Evolutionary conservation across 2,888 invertebrate species (phyloP), one percentile per base, ranked within the genome.

Genomic region (Diarsia dahlii): DNA sequence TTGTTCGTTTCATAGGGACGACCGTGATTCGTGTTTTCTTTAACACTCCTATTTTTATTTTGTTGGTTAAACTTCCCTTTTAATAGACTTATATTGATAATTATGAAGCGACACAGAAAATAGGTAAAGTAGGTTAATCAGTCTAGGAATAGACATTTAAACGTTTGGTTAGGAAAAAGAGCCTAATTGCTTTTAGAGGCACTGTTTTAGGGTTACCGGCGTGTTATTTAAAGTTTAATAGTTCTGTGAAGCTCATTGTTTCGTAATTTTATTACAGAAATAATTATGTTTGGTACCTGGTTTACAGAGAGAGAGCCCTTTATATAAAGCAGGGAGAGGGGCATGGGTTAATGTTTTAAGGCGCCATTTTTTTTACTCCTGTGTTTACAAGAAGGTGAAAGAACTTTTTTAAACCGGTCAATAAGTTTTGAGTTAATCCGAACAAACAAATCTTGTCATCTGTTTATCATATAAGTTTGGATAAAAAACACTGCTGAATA

Each of bases 21-120:
- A 71, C 52, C 54, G 74, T 87, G 84, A 86, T 72, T 86, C 39
- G 69, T 74, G 64, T 75, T 87, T 87, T 80, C 72, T 80, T 76
- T 72, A 58, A 63, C 76, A 74, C 65, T 74, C 71, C 66, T 39
- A 54, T 20, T 76, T 85, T 72, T 76, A 76, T 76, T 76, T 62
- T 66, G 23, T 70, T 60, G 15, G 5, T 39, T 66, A 77, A 72
- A 76, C 60, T 74, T 66, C 20, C 54, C 54, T 66, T 56, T 50
- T 81, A 77, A 83, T 64, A 64, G 71, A 73, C 73, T 75, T 60
- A 74, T 50, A 65, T 67, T 78, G 64, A 79, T 78, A 78, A 84
- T 71, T 76, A 72, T 72, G 58, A 74, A 71, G n/a, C n/a, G 54
- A 62, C 46, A 23, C 39, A 71, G 45, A 77, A 20, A 46, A 71